Evolutionary conservation across 2,888 invertebrate genomes (phyloP), one percentile per base, ranked within the genome.

Genomic region (Arctia plantaginis): DNA sequence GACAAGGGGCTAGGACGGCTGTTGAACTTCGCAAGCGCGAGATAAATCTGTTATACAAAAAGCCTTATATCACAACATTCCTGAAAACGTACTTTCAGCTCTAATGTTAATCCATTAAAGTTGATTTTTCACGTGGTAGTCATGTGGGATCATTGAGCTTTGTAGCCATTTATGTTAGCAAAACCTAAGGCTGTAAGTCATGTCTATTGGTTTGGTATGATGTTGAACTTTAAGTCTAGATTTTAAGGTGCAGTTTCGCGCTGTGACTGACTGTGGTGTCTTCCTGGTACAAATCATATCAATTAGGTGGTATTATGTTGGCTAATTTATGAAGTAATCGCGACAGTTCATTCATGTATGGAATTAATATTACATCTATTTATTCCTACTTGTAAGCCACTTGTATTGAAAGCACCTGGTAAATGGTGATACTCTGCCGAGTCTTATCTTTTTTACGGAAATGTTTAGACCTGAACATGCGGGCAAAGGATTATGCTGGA

Each of bases 1-100:
- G 88, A 90, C 94, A 94, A 95, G 95, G 87, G 89, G 90, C 94
- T 95, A 95, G 95, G 95, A 94, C 95, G 95, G 94, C 80, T 94
- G 90, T 89, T 93, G 94, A 95, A 93, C 94, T 89, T 92, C 84
- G 88, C 91, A 80, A 91, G 85, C 85, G 82, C 83, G 84, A 88
- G 85, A 84, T 78, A 73, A 81, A 79, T 82, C 81, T 76, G 72
- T 78, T 69, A 76, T 67, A 76, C 75, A 85, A 77, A 92, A 88
- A 69, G 89, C 67, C 89, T 69, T 86, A 94, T 84, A 82, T 83
- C 79, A 79, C 85, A 72, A 75, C 69, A 71, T 77, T 69, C 6
- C 47, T 44, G 64, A 35, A 82, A 87, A 78, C 74, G 69, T 12
- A 93, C 85, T 83, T 72, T 84, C n/a, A 78, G 86, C 87, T 85